Base-by-base conservation (phyloP, 2,113 vertebrate species). In the Neodontobutis hainanensis region DNA sequence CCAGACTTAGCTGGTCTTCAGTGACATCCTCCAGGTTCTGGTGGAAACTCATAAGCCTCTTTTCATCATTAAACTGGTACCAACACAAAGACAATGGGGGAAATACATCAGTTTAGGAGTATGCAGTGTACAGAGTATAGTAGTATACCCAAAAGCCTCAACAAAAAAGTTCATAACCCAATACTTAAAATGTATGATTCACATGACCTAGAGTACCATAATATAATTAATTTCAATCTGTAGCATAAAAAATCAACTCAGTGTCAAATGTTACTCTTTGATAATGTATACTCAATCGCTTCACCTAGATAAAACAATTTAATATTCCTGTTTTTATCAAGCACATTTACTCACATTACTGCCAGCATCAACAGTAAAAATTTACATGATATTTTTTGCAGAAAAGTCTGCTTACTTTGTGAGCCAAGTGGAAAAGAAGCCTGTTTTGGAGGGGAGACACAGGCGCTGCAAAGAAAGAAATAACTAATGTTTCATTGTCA, bases 1-100 rank as follows among this genome's bases (percentile, higher is more conserved):
- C 97, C 85, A 99, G 87, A 82, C 97, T 99, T 45, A 99, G 94
- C 65, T 99, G 97, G 86, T 99, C 97, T 85, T 99, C 97, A 0
- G 95, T 98, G 72, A 99, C 91, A 46, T 99, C 96, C 87, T 98
- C 95, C 78, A 99, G 91, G 84, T 99, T 97, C 80, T 99, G 96
- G 82, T 99, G 97, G 86, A 95, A 98, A 68, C 91, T 93, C 97
- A 99, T 99, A 80, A 99, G 85, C 82, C 91, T 97, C 91, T 97
- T 96, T 83, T 99, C 97, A 88, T 99, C 95, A 3, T 92, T 94
- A 81, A 99, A 99, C 97, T 99, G 65, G 80, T 27, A 76, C 66
- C 62, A 27, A 73, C 5, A 46, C 6, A 4, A 55, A 46, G 7
- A 64, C 5, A 70, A 44, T 0, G 12, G 58, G 10, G 7, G 14